Base-by-base conservation (phyloP, 2,888 invertebrate species). In the Steinernema carpocapsae region DNA sequence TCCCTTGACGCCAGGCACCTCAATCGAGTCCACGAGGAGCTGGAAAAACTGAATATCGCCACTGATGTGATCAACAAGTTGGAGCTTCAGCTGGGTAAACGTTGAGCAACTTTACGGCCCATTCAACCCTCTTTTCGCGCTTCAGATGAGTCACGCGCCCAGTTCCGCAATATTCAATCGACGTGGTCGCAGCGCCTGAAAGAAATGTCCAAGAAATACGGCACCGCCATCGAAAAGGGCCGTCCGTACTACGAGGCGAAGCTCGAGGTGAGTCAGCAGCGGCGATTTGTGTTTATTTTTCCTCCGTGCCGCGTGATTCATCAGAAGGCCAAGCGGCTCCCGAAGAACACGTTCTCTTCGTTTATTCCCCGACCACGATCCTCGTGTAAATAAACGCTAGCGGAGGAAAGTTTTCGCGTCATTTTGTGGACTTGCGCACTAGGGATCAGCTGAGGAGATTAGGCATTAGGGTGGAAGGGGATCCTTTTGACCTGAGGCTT, bases 61-160 rank as follows among this genome's bases (percentile, higher is more conserved):
- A 89, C 89, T 22, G 89, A 89, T 77, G 86, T 88, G 26, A 89
- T 89, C 74, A 89, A 89, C 77, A 88, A 88, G 76, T 76, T 88
- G 73, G 88, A 88, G 80, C 82, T 88, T 64, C 88, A 88, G 77
- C 77, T 88, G 29, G 88, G 88, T 81, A 84, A 37, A 17, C n/a
- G n/a, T n/a, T 14, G 43, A 7, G 14, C 14, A 43, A 10, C 43
- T n/a, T 24, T 7, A 22, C 26, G 10, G n/a, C 56, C 43, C 10
- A 43, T 43, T 14, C 7, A 14, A 7, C 7, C 14, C 43, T 6
- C 4, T 32, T n/a, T n/a, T n/a, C 17, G 22, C 19, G 3, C 17
- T 29, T 76, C 52, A 76, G 74, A 79, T 43, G 70, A 79, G 14
- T 71, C 73, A n/a, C 75, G 77, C 24, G 43, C 19, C 22, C 71